Conservation (phyloP, 1,140 invertebrate species). For the Micrasema minimum region DNA sequence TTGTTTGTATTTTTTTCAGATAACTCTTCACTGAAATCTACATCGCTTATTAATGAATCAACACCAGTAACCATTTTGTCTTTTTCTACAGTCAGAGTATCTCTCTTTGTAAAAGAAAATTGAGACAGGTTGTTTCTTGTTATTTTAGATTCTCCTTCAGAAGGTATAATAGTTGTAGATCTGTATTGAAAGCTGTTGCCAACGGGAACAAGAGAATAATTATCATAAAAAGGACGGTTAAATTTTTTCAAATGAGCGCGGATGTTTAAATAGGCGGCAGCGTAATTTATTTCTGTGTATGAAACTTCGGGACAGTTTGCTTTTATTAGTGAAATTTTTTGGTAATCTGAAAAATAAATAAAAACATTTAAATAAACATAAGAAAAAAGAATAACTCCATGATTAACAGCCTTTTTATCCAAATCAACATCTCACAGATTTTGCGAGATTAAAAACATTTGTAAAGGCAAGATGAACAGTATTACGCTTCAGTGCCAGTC, state of each 20-base stretch:
- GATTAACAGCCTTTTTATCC: neutral
- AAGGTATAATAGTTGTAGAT: conserved; percentile 8
- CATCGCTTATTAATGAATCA: neutral
- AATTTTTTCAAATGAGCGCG: conserved; percentile 38
- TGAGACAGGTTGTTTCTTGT: neutral
- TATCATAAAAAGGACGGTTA: conserved; percentile 39
- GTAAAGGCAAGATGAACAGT: no score
- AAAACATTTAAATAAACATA: neutral
- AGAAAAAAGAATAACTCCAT: neutral
- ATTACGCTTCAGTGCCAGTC: no score
- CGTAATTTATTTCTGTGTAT: conserved; percentile 44
- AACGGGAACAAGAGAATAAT: conserved; percentile 27
- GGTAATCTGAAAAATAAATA: conserved; percentile 44
- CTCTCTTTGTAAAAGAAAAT: conserved; percentile 4
- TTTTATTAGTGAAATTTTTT: conserved; percentile 46
- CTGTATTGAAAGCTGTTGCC: conserved; percentile 22
- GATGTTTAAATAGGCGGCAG: conserved; percentile 42
- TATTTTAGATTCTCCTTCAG: neutral
- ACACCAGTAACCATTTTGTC: neutral
- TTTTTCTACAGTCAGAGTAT: neutral
- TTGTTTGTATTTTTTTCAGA: neutral
- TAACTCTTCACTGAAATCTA: no score
- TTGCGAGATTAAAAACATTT: neutral
- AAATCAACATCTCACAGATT: neutral
- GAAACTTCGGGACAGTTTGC: conserved; percentile 31